Evolutionary conservation across 1,140 invertebrate species (phyloP).

Genomic region (roundworm (Caenorhabditis elegans)): DNA sequence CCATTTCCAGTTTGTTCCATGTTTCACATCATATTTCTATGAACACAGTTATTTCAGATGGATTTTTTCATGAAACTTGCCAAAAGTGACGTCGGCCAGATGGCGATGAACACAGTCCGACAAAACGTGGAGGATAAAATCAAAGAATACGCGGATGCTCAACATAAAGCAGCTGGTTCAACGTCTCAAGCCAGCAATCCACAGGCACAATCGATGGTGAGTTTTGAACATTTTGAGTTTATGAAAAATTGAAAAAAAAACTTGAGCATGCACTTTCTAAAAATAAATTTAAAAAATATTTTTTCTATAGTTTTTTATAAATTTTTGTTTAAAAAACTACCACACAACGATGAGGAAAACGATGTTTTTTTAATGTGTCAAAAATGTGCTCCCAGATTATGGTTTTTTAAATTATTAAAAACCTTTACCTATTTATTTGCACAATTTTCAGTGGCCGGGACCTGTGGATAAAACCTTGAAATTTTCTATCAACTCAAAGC

Average conservation of each 20-base stretch:
- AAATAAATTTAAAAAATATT: too few relatives aligned
- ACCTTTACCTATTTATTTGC: too few relatives aligned
- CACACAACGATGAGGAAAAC: too few relatives aligned
- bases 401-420: too few relatives aligned
- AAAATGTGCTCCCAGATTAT: too few relatives aligned
- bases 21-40: not conserved
- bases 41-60: not conserved
- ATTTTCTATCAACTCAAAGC: not conserved
- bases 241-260: too few relatives aligned
- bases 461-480: not conserved
- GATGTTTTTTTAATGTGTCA: too few relatives aligned
- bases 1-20: not conserved
- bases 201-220: not conserved
- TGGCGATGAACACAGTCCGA: not conserved
- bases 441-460: not conserved
- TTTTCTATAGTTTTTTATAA: too few relatives aligned
- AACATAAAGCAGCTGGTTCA: not conserved
- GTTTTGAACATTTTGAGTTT: not conserved
- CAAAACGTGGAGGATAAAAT: not conserved
- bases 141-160: not conserved
- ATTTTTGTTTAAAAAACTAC: too few relatives aligned
- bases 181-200: not conserved
- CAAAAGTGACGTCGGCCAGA: not conserved
- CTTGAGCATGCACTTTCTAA: too few relatives aligned
- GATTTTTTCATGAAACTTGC: conserved; percentile 5